These are phyloP conservation scores for Amphiduros pacificus DNA, from an alignment of 2,888 invertebrate species.

Conservation along the genomic window DNA sequence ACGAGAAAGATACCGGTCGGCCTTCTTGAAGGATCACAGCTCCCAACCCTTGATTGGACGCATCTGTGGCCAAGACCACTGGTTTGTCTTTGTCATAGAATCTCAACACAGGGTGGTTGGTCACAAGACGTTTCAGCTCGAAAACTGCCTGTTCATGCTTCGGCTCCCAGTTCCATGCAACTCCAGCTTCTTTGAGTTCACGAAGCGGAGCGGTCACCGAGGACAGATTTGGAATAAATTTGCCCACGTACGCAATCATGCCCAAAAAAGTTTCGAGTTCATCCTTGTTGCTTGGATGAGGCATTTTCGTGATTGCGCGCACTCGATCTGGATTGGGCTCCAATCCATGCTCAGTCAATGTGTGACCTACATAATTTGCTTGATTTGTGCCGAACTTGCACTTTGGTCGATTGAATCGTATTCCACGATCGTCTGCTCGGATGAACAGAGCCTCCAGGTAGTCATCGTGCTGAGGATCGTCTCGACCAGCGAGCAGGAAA, in stretches of 20 bases:
- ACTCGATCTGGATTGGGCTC: slow-evolving; percentile 21
- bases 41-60: slow-evolving; percentile 30
- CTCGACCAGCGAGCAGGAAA: not conserved
- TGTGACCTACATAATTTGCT: slow-evolving; percentile 20
- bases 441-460: not conserved
- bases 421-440: not conserved
- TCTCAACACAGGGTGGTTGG: not conserved
- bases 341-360: slow-evolving; percentile 12
- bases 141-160: slow-evolving; percentile 3
- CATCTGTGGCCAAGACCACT: slow-evolving; percentile 5
- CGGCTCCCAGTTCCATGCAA: slow-evolving; percentile 14
- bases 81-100: slow-evolving; percentile 18
- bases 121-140: not conserved
- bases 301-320: slow-evolving; percentile 10
- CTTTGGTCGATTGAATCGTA: not conserved
- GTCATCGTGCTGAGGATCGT: slow-evolving; percentile 4
- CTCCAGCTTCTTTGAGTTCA: slow-evolving; percentile 23
- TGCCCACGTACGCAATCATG: slow-evolving; percentile 18
- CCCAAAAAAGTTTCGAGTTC: slow-evolving; percentile 28
- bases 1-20: slow-evolving; percentile 34
- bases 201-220: slow-evolving; percentile 8
- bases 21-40: slow-evolving; percentile 34
- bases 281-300: slow-evolving; percentile 13
- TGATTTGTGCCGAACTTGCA: not conserved
- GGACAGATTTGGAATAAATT: slow-evolving; percentile 21